Evolutionary conservation across 2,888 invertebrate species (phyloP).

Genomic region (Trypoxylon attenuatum): DNA sequence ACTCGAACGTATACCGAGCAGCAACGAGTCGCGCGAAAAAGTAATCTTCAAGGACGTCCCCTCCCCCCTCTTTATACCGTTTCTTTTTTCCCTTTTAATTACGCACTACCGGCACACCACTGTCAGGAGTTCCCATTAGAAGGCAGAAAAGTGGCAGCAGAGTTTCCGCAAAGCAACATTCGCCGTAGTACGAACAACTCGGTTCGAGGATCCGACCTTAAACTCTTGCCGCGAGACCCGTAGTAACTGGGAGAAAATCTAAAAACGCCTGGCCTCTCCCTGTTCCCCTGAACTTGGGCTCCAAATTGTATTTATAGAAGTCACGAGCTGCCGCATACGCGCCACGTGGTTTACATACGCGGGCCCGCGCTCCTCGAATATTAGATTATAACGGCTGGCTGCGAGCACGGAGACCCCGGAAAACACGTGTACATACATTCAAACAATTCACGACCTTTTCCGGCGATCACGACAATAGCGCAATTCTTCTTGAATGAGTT

Average conservation of each 20-base stretch:
- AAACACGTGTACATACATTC: neutral
- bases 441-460: too few relatives aligned
- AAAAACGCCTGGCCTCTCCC: slow-evolving; percentile 59
- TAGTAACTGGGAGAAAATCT: slow-evolving; percentile 59
- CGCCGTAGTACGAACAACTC: slow-evolving; percentile 17
- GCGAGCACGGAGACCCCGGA: slow-evolving; percentile 2
- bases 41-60: slow-evolving; percentile 53
- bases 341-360: slow-evolving; percentile 55
- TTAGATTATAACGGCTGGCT: slow-evolving; percentile 53
- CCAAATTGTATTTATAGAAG: slow-evolving; percentile 63
- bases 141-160: slow-evolving; percentile 29
- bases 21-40: slow-evolving; percentile 27
- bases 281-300: slow-evolving; percentile 70
- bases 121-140: slow-evolving; percentile 49
- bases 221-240: slow-evolving; percentile 9
- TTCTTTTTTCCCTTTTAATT: slow-evolving; percentile 65
- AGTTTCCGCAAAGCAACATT: slow-evolving; percentile 35
- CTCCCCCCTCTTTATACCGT: slow-evolving; percentile 46
- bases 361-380: slow-evolving; percentile 29
- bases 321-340: slow-evolving; percentile 18
- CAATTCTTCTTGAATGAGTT: neutral
- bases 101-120: slow-evolving; percentile 66
- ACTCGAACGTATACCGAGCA: slow-evolving; percentile 25
- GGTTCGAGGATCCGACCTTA: slow-evolving; percentile 22
- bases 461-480: slow-evolving; percentile 1